Conservation (phyloP, 2,797 vertebrate genomes). For the Typhlichthys subterraneus region DNA sequence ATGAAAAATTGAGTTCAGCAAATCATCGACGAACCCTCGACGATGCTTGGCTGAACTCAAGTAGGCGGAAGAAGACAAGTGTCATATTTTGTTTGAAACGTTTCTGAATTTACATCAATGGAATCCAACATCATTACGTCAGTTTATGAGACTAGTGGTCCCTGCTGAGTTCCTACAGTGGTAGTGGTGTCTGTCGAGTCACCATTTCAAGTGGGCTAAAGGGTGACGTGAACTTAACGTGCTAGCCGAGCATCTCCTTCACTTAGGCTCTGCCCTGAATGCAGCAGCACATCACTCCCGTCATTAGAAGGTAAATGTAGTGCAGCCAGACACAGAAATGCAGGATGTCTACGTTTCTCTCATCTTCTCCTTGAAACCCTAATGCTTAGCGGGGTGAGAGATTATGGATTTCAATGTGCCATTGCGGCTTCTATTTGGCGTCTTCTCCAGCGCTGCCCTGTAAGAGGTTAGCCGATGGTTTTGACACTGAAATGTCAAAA, state of each 20-base stretch:
- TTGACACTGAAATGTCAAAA: too few relatives aligned
- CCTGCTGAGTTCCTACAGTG: too few relatives aligned
- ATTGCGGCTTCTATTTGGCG: conserved; percentile 7
- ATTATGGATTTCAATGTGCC: conserved; percentile 36
- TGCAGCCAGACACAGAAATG: conserved; percentile 33
- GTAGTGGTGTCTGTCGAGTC: too few relatives aligned
- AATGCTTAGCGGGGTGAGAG: conserved; percentile 30
- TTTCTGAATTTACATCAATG: too few relatives aligned
- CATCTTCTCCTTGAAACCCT: background rate
- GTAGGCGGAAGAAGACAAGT: too few relatives aligned
- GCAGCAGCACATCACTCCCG: conserved; percentile 1
- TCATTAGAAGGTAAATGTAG: conserved; percentile 34
- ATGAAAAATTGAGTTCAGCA: too few relatives aligned
- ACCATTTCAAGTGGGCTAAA: background rate
- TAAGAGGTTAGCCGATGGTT: too few relatives aligned
- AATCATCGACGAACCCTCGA: too few relatives aligned
- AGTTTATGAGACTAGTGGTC: too few relatives aligned
- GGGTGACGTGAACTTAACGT: background rate
- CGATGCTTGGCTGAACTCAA: too few relatives aligned
- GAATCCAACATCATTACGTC: too few relatives aligned
- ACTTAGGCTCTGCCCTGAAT: conserved; percentile 1
- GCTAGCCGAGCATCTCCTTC: background rate
- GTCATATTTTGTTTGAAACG: too few relatives aligned
- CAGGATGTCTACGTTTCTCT: conserved; percentile 19
- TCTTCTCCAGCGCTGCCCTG: background rate